Base-by-base conservation (phyloP, 2,888 invertebrate species). In the Lucinisca nassula region DNA sequence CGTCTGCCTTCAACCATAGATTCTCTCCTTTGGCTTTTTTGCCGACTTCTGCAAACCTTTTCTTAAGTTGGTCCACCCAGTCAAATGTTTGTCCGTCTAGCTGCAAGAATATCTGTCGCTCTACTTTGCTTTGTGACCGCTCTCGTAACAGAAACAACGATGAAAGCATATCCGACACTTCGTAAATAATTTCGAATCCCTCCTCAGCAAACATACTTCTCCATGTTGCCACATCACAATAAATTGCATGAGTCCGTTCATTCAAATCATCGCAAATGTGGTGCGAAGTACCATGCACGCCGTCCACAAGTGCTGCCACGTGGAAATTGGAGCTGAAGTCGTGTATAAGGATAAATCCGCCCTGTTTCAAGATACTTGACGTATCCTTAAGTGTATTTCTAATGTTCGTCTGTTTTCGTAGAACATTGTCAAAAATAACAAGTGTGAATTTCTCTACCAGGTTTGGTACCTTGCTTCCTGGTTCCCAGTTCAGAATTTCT, bases 1-100 rank as follows among this genome's bases (percentile, higher is more conserved):
- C 97, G 94, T 97, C 97, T 84, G 98, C 97, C 79, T 98, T 97
- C 51, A 98, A 92, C 97, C 97, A 97, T 49, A 97, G 92, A 72
- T 96, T 96, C 82, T 96, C 94, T 81, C 95, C 97, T 38, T 94
- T 95, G 30, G 95, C 94, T 92, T 97, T 97, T 1, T 92, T 86
- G 35, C 96, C 95, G 97, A 77, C 97, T 97, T 97, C 97, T 88
- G 97, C 97, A 95, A 99, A 95, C 0, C 98, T 97, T 0, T 97
- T 97, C 96, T 99, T 99, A 49, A 99, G 96, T 17, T 97, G 96
- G 74, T 98, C 98, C 74, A 99, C 97, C 99, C 99, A 99, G 30
- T 77, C 85, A 79, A 91, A 93, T 10, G 84, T 85, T n/a, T 91
- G 77, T 32, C 91, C 90, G 79, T 93, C 90, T 40, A 94, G 89